These are phyloP conservation scores for Tinea semifulvella DNA, from an alignment of 2,888 invertebrate species.

Conservation along the genomic window DNA sequence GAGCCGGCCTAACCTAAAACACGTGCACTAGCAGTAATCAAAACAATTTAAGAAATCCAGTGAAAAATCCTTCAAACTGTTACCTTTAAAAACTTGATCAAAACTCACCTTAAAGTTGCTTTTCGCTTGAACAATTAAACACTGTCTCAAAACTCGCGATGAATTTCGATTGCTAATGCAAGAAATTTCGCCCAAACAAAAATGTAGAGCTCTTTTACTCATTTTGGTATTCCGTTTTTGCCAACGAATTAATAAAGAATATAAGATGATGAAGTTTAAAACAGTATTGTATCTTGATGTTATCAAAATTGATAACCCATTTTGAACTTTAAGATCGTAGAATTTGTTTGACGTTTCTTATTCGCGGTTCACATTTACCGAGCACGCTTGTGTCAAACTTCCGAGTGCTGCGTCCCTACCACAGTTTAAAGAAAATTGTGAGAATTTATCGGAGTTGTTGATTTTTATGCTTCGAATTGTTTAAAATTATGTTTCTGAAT, in stretches of 20 bases:
- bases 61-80: too few species aligned
- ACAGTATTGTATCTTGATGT: conserved; percentile 26
- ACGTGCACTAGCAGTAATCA: too few species aligned
- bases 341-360: conserved; percentile 22
- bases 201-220: conserved; percentile 26
- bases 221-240: conserved; percentile 28
- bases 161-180: not conserved
- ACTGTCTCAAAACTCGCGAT: conserved; percentile 1
- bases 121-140: conserved; percentile 32
- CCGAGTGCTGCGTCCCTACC: not conserved
- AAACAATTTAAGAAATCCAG: too few species aligned
- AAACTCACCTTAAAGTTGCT: conserved; percentile 40
- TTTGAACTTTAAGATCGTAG: conserved; percentile 43
- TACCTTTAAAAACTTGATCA: too few species aligned
- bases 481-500: conserved; percentile 1
- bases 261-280: conserved; percentile 27
- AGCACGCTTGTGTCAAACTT: not conserved
- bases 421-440: not conserved
- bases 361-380: not conserved
- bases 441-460: not conserved
- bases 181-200: conserved; percentile 4
- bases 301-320: conserved; percentile 55
- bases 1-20: too few species aligned
- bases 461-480: not conserved
- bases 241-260: conserved; percentile 8